Base-by-base conservation (phyloP, 2,888 invertebrate species). In the Rhamnusium bicolor region DNA sequence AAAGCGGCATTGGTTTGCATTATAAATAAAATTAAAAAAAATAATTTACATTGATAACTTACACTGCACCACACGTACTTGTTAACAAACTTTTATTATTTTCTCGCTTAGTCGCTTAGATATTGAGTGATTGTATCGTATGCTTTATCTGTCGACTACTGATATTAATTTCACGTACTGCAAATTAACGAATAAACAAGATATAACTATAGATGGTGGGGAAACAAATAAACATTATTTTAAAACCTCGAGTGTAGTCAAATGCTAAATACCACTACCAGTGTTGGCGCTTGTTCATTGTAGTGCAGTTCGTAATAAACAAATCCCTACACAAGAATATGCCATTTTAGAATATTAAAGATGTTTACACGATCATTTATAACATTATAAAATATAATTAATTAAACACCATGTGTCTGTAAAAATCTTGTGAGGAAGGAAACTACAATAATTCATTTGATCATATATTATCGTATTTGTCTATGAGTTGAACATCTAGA, bases 181-280 rank as follows among this genome's bases (percentile, higher is more conserved):
- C 53, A 53, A 27, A 49, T 65, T 65, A 65, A 32, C 24, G 14
- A 16, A 32, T 65, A 51, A 65, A 65, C 65, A 65, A 65, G 65
- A 65, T 63, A 63, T 29, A 63, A 49, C 51, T 19, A 4, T 49
- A 24, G 27, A 24, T 29, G 53, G 65, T 65, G 65, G 65, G 65
- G 65, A 65, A 47, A 18, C 21, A 19, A 53, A 32, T 54, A 54
- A 47, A 54, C 19, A 65, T 49, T 63, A 40, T n/a, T 62, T 32
- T 65, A 32, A 65, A 53, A 53, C 32, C 32, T 53, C 51, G 65
- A 53, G 8, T 18, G n/a, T 7, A 8, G 32, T 24, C 24, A 29
- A 63, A 46, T 47, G 86, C 84, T 24, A 46, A 6, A 6, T 24
- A 24, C 24, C 6, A 24, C n/a, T 62, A 47, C 19, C 47, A 62